Evolutionary conservation across 1,140 invertebrate species (phyloP).

Genomic region (Parapsyche elsis): DNA sequence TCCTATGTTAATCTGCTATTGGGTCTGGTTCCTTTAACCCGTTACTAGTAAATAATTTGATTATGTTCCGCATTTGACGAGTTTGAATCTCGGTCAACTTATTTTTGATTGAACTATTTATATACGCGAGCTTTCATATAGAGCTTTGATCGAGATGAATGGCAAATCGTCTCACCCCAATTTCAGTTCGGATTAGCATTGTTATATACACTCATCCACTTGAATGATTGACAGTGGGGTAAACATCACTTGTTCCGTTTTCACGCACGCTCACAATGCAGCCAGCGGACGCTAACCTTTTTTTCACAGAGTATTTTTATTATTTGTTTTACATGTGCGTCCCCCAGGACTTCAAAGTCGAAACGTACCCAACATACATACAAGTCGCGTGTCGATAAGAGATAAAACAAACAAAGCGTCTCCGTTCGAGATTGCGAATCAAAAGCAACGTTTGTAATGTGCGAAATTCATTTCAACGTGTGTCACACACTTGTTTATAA

Average conservation of each 20-base stretch:
- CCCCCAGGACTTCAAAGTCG: neutral
- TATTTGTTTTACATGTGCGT: neutral
- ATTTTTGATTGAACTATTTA: too few relatives aligned
- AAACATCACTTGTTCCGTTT: conserved; percentile 33
- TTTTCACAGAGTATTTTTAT: neutral
- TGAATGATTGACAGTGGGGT: conserved; percentile 28
- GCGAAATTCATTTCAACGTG: too few relatives aligned
- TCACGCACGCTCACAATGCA: conserved; percentile 17
- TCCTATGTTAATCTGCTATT: too few relatives aligned
- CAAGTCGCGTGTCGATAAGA: neutral
- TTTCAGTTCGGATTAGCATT: conserved; percentile 27
- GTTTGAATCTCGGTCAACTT: too few relatives aligned
- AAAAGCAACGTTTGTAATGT: too few relatives aligned
- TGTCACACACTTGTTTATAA: too few relatives aligned
- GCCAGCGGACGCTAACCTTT: neutral
- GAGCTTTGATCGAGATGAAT: neutral
- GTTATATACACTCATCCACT: conserved; percentile 26
- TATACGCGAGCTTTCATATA: neutral
- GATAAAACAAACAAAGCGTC: neutral
- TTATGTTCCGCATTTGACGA: too few relatives aligned
- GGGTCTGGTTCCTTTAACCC: neutral
- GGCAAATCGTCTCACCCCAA: neutral
- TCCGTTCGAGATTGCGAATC: too few relatives aligned
- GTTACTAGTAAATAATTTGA: neutral
- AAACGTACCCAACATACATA: neutral